Base-by-base conservation (phyloP, 2,113 vertebrate genomes). In the Cromileptes altivelis region DNA sequence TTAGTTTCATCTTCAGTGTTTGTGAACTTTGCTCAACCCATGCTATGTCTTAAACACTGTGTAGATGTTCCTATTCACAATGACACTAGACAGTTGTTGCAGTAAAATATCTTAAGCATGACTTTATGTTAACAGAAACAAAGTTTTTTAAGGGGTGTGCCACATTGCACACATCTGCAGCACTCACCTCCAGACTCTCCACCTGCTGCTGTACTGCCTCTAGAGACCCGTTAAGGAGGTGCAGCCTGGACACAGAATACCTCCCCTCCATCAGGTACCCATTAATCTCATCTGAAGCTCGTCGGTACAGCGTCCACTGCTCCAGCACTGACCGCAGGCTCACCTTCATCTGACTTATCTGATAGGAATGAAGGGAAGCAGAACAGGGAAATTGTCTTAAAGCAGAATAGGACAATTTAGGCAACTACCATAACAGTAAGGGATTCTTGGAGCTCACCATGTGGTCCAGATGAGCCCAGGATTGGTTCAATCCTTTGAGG, bases 131-230 rank as follows among this genome's bases (percentile, higher is more conserved):
- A 52, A 19, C 7, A 18, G 11, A 30, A n/a, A 18, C 9, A n/a
- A 19, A 15, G 15, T 14, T 11, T 63, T 77, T 47, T 27, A 3
- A n/a, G 17, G 3, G 3, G 9, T 63, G 30, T 68, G 14, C 8
- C 47, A 52, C 11, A 73, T 73, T 52, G 53, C n/a, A 50, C 47
- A 52, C 19, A 55, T 68, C 33, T 60, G 15, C 40, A 17, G 30
- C 77, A n/a, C 91, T 90, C 82, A 99, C 98, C 97, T 99, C 96
- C 55, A 99, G 95, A 78, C 93, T 97, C 85, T 97, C 96, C 69
- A 98, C 97, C 90, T 99, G 98, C 58, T 97, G 94, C 84, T 96
- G 96, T 1, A 97, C 97, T 14, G 98, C 98, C 92, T 99, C 98
- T 67, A 97, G 91, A 68, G 98, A 99, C 70, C 97, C 97, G 0